Conservation (phyloP, 2,888 invertebrate genomes). For the Pteria penguin region DNA sequence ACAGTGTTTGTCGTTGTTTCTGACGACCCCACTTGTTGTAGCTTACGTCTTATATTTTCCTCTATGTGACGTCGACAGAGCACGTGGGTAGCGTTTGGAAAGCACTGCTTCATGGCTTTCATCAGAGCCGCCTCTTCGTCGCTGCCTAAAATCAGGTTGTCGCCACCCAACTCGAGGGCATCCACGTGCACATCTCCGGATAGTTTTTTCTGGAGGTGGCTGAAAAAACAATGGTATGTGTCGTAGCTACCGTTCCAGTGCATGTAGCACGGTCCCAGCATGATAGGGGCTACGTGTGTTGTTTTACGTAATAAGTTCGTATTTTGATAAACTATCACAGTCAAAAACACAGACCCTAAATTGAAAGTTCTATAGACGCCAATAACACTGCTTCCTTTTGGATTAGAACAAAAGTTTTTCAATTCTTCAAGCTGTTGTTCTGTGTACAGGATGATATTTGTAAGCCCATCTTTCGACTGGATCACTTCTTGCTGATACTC, state of each 20-base stretch:
- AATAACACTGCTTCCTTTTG: not conserved
- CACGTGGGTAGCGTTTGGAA: not conserved
- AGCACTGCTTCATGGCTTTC: not conserved
- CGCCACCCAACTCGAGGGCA: too few species aligned
- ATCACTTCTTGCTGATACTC: not conserved
- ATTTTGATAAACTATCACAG: not conserved
- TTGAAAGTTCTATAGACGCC: not conserved
- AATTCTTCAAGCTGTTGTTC: not conserved
- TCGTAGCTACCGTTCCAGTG: too few species aligned
- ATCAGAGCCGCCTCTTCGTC: not conserved
- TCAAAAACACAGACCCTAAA: not conserved
- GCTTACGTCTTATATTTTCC: not conserved
- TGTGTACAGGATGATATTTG: not conserved
- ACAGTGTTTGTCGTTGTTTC: not conserved
- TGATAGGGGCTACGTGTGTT: not conserved
- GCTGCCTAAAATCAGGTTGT: too few species aligned
- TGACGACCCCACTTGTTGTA: not conserved
- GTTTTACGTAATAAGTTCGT: not conserved
- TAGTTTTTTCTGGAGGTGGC: too few species aligned
- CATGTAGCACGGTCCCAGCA: not conserved
- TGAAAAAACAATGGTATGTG: too few species aligned
- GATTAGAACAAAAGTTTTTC: not conserved
- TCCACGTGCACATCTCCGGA: too few species aligned
- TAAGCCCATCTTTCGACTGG: not conserved
- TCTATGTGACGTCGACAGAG: not conserved